A percentile compares a stretch with the other conserved stretches of the same genome.
phyloP scores from a whole-genome alignment of 2,113 vertebrate genomes.

The Mungos mungo region DNA sequence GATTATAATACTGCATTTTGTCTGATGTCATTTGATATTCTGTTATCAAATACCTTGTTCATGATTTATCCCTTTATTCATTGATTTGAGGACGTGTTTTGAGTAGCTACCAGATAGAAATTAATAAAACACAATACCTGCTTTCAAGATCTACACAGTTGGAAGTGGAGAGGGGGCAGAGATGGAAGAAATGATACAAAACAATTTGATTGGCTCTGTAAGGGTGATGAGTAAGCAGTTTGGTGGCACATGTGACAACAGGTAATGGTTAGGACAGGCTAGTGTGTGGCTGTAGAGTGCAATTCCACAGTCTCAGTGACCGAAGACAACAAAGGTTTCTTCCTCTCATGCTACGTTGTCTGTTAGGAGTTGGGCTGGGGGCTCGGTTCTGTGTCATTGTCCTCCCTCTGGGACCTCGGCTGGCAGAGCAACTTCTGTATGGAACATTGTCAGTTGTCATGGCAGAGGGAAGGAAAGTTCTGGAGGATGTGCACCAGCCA shows the following conservation, averaged over 20 bases:
- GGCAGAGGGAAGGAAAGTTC: background rate
- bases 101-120: background rate
- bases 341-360: rapidly evolving
- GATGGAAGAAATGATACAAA: background rate
- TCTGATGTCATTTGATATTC: background rate
- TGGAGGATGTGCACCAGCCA: too few species aligned
- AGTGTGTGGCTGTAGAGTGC: rapidly evolving
- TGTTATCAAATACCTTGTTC: background rate
- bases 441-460: rapidly evolving
- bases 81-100: background rate
- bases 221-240: background rate
- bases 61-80: background rate
- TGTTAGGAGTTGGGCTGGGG: background rate
- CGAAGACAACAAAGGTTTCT: background rate
- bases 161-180: background rate
- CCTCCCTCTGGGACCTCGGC: background rate
- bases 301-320: background rate
- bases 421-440: too few species aligned
- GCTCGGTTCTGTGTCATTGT: background rate
- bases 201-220: background rate
- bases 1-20: background rate
- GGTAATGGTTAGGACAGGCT: background rate
- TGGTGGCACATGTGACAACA: background rate
- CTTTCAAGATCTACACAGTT: background rate
- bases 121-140: background rate